Base-by-base conservation (phyloP, 2,113 vertebrate genomes). In the Bujurquina vittata region DNA sequence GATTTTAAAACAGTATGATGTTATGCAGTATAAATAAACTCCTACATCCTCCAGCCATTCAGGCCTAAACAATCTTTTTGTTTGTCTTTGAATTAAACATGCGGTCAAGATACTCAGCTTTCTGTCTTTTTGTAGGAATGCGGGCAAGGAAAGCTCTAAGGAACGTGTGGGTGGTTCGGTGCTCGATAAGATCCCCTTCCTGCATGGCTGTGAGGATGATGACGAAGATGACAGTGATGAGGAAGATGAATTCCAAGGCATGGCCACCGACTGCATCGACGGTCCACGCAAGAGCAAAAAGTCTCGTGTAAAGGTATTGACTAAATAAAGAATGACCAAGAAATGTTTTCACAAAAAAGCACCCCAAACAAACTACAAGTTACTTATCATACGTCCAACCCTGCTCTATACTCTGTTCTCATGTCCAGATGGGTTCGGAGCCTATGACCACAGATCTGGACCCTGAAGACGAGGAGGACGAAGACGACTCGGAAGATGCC, bases 201-300 rank as follows among this genome's bases (percentile, higher is more conserved):
- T 97, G 52, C 97, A 95, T 18, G 95, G 94, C 81, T 97, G 96
- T 0, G 96, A 97, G 88, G 97, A 97, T 0, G 97, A 97, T 0
- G 97, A 97, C 20, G 97, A 97, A n/a, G 97, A 97, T n/a, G 97
- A 98, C 94, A 97, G 97, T 0, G 97, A 98, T 0, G 97, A 98
- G 84, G 97, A 98, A 0, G 97, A 97, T 0, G 97, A 98, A 35
- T 95, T 96, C 82, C 96, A 97, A 76, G 95, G 96, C 31, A 94
- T 97, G 49, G 92, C 95, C 18, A 91, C 95, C 0, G 96, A 96
- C 88, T 95, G 94, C 85, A 95, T 96, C 2, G 96, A 96, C 52
- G 94, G 96, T 7, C 94, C 95, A 10, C 96, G 96, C 0, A 96
- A 96, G 79, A 96, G 79, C 92, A 97, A 96, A 88, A 97, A 97